Percentiles rank a stretch among this genome's conserved stretches.
phyloP scores from a whole-genome alignment of 1,140 invertebrate genomes.

The Nilaparvata lugens region DNA sequence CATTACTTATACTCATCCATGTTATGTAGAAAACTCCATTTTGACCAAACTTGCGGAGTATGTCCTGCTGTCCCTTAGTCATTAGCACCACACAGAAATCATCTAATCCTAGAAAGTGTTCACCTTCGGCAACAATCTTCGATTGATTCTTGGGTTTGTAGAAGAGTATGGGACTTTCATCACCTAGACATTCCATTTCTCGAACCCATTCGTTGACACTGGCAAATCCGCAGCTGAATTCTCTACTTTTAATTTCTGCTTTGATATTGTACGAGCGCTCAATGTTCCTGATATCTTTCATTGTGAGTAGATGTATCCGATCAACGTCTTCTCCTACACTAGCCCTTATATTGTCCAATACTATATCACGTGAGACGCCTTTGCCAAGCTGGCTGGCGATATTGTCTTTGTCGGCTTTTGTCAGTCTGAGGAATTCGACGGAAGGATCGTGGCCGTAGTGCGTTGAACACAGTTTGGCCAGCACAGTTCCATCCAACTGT shows the following conservation, averaged over 20 bases:
- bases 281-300: constrained; percentile 20
- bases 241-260: not conserved
- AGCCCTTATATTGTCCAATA: constrained; percentile 12
- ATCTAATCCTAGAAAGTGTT: not conserved
- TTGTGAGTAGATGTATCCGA: constrained; percentile 12
- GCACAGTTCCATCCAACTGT: constrained; percentile 5
- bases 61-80: constrained; percentile 14
- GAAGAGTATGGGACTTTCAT: constrained; percentile 9
- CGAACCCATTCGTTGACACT: constrained; percentile 4
- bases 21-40: constrained; percentile 15
- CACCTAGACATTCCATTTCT: constrained; percentile 9
- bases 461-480: constrained; percentile 15
- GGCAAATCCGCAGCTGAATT: not conserved
- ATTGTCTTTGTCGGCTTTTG: constrained; percentile 9
- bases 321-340: constrained; percentile 11
- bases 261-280: constrained; percentile 11
- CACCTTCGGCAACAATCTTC: not conserved
- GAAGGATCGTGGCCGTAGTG: constrained; percentile 17
- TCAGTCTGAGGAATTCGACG: constrained; percentile 9
- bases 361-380: constrained; percentile 16
- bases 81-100: constrained; percentile 15
- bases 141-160: constrained; percentile 5
- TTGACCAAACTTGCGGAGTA: constrained; percentile 10
- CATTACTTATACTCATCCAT: not conserved
- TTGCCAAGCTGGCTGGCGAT: constrained; percentile 11